A percentile compares a stretch with the other conserved stretches of the same genome.
phyloP scores from a whole-genome alignment of 2,797 vertebrate genomes.

The Clarias platycephalus region DNA sequence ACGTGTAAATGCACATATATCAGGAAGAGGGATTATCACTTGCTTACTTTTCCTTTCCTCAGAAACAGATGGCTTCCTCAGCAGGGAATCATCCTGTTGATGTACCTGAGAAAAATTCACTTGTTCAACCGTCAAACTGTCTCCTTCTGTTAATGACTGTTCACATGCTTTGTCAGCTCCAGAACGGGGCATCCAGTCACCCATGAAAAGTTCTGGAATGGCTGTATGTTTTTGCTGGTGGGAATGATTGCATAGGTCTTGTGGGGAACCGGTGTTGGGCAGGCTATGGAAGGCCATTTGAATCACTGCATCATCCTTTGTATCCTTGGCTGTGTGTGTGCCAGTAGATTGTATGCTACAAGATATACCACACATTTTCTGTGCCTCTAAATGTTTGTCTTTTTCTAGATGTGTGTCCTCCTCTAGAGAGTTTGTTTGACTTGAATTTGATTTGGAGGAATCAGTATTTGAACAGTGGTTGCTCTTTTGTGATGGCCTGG shows the following conservation, averaged over 20 bases:
- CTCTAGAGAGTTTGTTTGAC: constrained; percentile 33
- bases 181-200: constrained; percentile 4
- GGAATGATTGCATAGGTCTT: not conserved
- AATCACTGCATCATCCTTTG: constrained; percentile 12
- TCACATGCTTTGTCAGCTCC: constrained; percentile 28
- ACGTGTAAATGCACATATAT: constrained; percentile 31
- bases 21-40: constrained; percentile 64
- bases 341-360: constrained; percentile 6
- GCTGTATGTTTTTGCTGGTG: not conserved
- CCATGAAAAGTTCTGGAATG: constrained; percentile 21
- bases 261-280: not conserved
- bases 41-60: constrained; percentile 65
- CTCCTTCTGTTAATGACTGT: constrained; percentile 53
- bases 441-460: constrained; percentile 32
- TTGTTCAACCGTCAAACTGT: constrained; percentile 54
- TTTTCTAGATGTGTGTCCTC: constrained; percentile 29
- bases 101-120: constrained; percentile 17
- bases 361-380: constrained; percentile 14
- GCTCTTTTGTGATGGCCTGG: constrained; percentile 38
- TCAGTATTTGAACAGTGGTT: constrained; percentile 39
- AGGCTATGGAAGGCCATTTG: not conserved
- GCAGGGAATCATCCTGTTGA: constrained; percentile 46
- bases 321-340: constrained; percentile 2
- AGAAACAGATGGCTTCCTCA: constrained; percentile 50
- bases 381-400: constrained; percentile 22